These are phyloP conservation scores for Engraulis encrasicolus DNA, from an alignment of 2,113 vertebrate species.

Conservation along the genomic window DNA sequence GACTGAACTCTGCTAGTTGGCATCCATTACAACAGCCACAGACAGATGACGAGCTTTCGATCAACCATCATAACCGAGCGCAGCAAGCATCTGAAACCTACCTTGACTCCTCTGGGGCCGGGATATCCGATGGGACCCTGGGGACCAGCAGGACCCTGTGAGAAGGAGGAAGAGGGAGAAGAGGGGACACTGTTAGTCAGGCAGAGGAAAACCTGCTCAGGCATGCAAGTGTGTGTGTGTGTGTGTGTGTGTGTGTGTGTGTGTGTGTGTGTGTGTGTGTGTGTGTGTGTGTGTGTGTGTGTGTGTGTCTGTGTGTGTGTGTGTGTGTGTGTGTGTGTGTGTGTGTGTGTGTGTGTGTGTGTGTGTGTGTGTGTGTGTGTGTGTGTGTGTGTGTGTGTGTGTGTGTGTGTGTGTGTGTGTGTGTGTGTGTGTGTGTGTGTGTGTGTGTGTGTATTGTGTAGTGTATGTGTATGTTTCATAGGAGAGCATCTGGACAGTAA, in stretches of 20 bases:
- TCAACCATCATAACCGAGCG: too few relatives aligned
- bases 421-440: too few relatives aligned
- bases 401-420: too few relatives aligned
- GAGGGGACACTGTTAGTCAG: conserved; percentile 31
- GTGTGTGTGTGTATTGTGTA: too few relatives aligned
- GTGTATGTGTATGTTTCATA: too few relatives aligned
- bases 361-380: neutral
- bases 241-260: neutral
- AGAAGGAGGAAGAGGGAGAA: too few relatives aligned
- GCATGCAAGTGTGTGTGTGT: neutral
- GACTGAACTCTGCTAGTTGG: too few relatives aligned
- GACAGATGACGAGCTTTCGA: too few relatives aligned
- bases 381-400: too few relatives aligned
- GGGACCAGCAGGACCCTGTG: conserved; percentile 90
- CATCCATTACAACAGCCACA: too few relatives aligned
- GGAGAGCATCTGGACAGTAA: conserved; percentile 18
- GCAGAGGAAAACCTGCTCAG: neutral
- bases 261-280: too few relatives aligned
- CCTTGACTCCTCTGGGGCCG: conserved; percentile 94
- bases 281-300: too few relatives aligned
- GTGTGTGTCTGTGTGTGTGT: neutral
- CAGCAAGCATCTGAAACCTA: conserved; percentile 65
- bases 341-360: neutral
- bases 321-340: neutral
- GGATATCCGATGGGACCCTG: conserved; percentile 96